Percentiles rank a stretch among this genome's conserved stretches.
Conservation (phyloP, 2,113 vertebrate species). For the Taurulus bubalis region DNA sequence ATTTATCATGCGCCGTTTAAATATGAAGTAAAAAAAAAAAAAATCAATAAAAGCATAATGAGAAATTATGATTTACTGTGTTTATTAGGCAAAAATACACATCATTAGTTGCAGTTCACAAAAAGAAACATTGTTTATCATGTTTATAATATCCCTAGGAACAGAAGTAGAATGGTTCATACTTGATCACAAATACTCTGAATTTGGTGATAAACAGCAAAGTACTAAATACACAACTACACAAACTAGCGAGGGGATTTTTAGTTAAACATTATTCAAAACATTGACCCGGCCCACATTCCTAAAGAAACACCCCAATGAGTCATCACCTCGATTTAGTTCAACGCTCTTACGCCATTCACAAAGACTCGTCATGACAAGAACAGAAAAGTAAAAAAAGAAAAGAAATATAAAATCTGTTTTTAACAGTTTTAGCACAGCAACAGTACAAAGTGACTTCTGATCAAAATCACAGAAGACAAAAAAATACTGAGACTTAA, state of each 20-base stretch:
- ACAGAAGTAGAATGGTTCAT: not conserved
- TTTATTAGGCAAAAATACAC: constrained; percentile 32
- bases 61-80: not conserved
- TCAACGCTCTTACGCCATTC: constrained; percentile 28
- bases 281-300: constrained; percentile 63
- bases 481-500: not conserved
- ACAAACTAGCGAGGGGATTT: not conserved
- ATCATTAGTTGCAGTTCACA: not conserved
- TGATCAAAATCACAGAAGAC: constrained; percentile 5
- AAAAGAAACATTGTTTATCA: not conserved
- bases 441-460: constrained; percentile 28
- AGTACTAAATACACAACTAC: not conserved
- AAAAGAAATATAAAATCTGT: not conserved
- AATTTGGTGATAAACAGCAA: not conserved
- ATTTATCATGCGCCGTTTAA: not conserved
- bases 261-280: constrained; percentile 58
- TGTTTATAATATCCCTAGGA: not conserved
- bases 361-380: not conserved
- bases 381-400: not conserved
- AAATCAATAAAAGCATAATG: not conserved
- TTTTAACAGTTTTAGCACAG: constrained; percentile 13
- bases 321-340: constrained; percentile 48
- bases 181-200: constrained; percentile 23
- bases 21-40: not conserved
- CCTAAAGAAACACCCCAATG: constrained; percentile 62